A percentile compares a stretch with the other conserved stretches of the same genome.
phyloP scores from a whole-genome alignment of 2,888 invertebrate species.

The Physocephala rufipes region DNA sequence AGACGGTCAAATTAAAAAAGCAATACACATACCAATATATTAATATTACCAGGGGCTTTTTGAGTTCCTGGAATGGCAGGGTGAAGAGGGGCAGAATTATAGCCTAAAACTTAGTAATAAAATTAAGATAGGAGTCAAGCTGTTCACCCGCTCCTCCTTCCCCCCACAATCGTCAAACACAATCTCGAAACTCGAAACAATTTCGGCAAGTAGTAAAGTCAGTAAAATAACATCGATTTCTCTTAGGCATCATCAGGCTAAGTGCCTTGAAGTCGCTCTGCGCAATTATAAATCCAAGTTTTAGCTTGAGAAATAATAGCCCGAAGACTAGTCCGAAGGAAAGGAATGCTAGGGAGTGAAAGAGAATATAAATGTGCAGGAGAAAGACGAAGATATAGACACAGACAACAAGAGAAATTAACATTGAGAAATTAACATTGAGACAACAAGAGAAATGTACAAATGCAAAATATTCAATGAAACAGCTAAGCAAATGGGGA shows the following conservation, averaged over 20 bases:
- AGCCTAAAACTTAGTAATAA: too few relatives aligned
- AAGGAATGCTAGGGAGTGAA: not conserved
- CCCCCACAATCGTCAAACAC: not conserved
- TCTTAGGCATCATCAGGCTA: constrained; percentile 11
- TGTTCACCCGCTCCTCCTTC: not conserved
- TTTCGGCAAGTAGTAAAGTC: constrained; percentile 27
- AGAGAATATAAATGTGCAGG: too few relatives aligned
- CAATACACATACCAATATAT: too few relatives aligned
- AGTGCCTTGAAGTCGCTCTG: constrained; percentile 19
- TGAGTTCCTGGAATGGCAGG: too few relatives aligned
- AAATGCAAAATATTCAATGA: constrained; percentile 36
- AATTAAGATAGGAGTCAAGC: not conserved
- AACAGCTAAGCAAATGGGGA: constrained; percentile 28
- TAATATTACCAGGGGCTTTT: too few relatives aligned
- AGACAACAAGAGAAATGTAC: too few relatives aligned
- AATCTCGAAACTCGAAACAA: too few relatives aligned
- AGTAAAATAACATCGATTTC: constrained; percentile 30
- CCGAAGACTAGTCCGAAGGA: too few relatives aligned
- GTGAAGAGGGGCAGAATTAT: too few relatives aligned
- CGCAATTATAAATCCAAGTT: constrained; percentile 32
- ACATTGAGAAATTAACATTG: too few relatives aligned
- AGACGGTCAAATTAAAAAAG: not conserved
- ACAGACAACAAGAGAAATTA: constrained; percentile 41
- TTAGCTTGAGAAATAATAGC: too few relatives aligned
- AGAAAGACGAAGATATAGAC: too few relatives aligned